phyloP scores from a whole-genome alignment of 2,888 invertebrate species.

The Drosophila flavopinicola region DNA sequence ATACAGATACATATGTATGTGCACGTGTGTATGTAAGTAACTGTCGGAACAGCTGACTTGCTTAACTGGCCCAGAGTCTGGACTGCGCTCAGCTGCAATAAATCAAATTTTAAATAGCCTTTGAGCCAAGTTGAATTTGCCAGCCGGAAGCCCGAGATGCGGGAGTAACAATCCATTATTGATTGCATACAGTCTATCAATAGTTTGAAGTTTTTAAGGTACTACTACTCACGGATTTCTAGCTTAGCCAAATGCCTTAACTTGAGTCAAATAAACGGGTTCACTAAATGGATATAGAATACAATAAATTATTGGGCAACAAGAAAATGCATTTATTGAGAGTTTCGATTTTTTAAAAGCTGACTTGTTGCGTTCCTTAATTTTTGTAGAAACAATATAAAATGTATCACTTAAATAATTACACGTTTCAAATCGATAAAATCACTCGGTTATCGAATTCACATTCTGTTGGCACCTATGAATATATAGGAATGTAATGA shows the following conservation, averaged over 20 bases:
- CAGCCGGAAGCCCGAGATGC: constrained; percentile 65
- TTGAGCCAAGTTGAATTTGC: constrained; percentile 75
- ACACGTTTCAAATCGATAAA: no score
- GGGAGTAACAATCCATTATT: constrained; percentile 36
- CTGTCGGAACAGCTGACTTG: constrained; percentile 49
- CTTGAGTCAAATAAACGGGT: no score
- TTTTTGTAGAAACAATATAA: no score
- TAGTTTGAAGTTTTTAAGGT: constrained; percentile 35
- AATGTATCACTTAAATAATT: no score
- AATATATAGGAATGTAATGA: no score
- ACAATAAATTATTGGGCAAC: no score
- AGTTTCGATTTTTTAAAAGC: no score
- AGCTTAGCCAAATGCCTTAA: constrained; percentile 4
- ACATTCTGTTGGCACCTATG: no score
- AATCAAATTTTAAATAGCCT: constrained; percentile 75
- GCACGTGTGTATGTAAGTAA: constrained; percentile 10
- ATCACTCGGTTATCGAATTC: no score
- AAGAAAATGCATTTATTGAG: no score
- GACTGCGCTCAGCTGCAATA: constrained; percentile 56
- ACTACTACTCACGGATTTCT: constrained; percentile 11
- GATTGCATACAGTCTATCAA: constrained; percentile 50
- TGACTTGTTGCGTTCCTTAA: no score
- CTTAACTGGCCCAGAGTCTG: constrained; percentile 28
- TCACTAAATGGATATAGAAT: no score
- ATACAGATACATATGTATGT: constrained; percentile 25